Percentiles rank a stretch among this genome's conserved stretches.
These are phyloP conservation scores for Cnemophilus loriae DNA, from an alignment of 2,113 vertebrate genomes.

Conservation along the genomic window DNA sequence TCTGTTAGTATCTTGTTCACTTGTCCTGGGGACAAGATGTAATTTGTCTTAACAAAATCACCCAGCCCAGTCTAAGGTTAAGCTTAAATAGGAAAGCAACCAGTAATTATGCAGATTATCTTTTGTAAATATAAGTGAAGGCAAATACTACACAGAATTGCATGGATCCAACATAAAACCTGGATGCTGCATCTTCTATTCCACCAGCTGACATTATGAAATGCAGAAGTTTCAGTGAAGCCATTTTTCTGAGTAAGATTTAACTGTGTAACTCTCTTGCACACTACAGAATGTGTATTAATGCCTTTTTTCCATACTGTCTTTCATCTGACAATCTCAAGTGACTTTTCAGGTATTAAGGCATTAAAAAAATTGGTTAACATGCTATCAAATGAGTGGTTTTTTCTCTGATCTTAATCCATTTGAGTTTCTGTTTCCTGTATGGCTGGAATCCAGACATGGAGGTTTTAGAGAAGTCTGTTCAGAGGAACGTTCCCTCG, in stretches of 20 bases:
- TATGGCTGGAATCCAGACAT: background rate
- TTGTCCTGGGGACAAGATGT: background rate
- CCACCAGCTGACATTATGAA: background rate
- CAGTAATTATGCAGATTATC: background rate
- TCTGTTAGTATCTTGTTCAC: background rate
- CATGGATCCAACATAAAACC: background rate
- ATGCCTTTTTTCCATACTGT: background rate
- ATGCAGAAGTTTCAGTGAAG: background rate
- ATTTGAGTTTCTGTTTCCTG: background rate
- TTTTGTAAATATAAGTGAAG: conserved; percentile 12
- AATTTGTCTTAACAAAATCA: conserved; percentile 43
- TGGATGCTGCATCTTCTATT: background rate
- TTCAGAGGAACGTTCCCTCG: background rate
- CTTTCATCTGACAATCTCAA: background rate
- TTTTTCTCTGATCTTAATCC: background rate
- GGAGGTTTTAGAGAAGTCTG: background rate
- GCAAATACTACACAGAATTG: background rate
- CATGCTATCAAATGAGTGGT: background rate
- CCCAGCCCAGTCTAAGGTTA: background rate
- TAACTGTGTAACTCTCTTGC: background rate
- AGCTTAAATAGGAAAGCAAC: background rate
- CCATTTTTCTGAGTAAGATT: conserved; percentile 15
- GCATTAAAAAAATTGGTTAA: background rate
- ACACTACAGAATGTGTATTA: background rate
- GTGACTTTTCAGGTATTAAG: background rate